Evolutionary conservation across 1,140 invertebrate species (phyloP).

Genomic region (Drosophila miranda): DNA sequence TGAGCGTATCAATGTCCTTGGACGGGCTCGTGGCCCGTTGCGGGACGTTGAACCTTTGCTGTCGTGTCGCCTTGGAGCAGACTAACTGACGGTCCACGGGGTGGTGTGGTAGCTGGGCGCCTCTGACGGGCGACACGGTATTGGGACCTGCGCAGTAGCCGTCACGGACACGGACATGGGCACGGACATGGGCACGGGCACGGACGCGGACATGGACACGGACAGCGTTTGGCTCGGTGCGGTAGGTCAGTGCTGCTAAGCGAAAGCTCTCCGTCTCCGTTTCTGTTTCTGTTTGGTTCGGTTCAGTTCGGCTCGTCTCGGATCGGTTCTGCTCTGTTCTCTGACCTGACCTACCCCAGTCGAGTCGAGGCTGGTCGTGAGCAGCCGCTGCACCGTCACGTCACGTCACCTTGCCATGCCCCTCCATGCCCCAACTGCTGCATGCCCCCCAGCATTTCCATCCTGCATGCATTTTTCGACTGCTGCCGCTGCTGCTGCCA

Average conservation of each 20-base stretch:
- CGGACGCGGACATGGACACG: constrained; percentile 4
- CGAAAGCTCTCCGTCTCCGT: background rate
- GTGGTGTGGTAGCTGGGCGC: background rate
- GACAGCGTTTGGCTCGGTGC: constrained; percentile 45
- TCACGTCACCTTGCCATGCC: constrained; percentile 13
- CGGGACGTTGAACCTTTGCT: constrained; percentile 70
- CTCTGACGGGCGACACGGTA: background rate
- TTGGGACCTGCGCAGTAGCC: constrained; percentile 53
- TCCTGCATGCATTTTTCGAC: constrained; percentile 12
- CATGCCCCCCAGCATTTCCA: no score
- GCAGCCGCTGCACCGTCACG: constrained; percentile 48
- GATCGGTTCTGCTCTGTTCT: constrained; percentile 17
- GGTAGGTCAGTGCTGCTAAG: constrained; percentile 64
- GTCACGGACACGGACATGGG: constrained; percentile 7
- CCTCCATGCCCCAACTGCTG: no score
- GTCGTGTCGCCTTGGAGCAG: constrained; percentile 73
- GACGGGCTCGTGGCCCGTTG: constrained; percentile 47
- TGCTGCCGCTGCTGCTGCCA: constrained; percentile 19
- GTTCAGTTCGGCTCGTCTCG: no score
- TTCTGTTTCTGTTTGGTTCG: no score
- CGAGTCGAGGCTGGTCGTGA: constrained; percentile 27
- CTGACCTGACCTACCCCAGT: constrained; percentile 59
- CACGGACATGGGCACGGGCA: background rate
- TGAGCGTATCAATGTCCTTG: constrained; percentile 73
- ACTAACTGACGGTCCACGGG: constrained; percentile 7